Evolutionary conservation across 2,888 invertebrate genomes (phyloP), one percentile per base, ranked within the genome.

Genomic region (Agrochola lychnidis): DNA sequence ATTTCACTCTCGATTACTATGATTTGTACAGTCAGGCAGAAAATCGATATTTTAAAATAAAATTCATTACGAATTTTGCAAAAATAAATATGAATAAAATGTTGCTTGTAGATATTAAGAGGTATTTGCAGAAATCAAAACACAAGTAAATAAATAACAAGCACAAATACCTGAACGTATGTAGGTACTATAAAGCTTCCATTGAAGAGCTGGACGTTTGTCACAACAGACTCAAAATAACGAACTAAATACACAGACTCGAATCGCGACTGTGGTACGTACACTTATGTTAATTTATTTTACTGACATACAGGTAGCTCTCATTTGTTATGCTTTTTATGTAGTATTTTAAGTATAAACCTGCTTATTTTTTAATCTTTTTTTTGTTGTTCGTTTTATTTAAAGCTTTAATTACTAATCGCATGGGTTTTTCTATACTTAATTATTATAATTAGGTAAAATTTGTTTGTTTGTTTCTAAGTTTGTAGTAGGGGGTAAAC

Each of bases 131-230:
- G 22, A 1, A 2, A 40, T 4, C 2, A 48, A 73, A 45, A 30
- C 25, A 45, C 4, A 69, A 30, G 1, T 70, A 56, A 59, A 67
- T 62, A 70, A 67, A 40, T 36, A 63, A 69, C 14, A 59, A 69
- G 7, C 0, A 70, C n/a, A 76, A 73, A 74, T 87, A 87, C 87
- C 87, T 87, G 87, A 88, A 86, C 76, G 6, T 71, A 22, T 42
- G 0, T 36, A 36, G 36, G 36, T 70, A 66, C 61, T 85, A 87
- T 67, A 80, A 80, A 3, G 64, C 14, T 51, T 67, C 76, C 88
- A 87, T 85, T 48, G 30, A 57, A 40, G 64, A 74, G 57, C 16
- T 30, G 42, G 12, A 80, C 77, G 87, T 79, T 45, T 76, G 79
- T 62, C 80, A 78, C 83, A 10, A 57, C 30, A 36, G 80, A 84